Percentiles rank a stretch among this genome's conserved stretches.
Conservation (phyloP, 1,140 invertebrate genomes). For the Meteorus sp. region DNA sequence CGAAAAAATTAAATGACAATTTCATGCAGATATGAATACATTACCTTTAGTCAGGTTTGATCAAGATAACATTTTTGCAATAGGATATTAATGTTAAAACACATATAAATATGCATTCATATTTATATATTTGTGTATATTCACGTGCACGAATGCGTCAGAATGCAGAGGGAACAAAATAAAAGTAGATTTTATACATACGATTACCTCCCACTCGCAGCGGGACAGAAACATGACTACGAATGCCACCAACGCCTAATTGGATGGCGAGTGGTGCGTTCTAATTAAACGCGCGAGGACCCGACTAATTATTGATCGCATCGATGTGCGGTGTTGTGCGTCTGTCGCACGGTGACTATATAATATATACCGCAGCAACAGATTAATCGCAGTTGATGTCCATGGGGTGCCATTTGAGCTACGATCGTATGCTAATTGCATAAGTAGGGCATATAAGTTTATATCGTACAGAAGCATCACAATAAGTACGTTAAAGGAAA, state of each 20-base stretch:
- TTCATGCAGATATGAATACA: too few relatives aligned
- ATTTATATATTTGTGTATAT: too few relatives aligned
- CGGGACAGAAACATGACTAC: background rate
- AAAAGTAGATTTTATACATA: background rate
- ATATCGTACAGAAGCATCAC: too few relatives aligned
- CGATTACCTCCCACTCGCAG: background rate
- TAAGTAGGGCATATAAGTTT: too few relatives aligned
- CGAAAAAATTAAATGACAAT: too few relatives aligned
- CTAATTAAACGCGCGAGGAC: slow-evolving; percentile 46
- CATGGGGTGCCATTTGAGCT: slow-evolving; percentile 11
- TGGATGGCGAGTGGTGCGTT: slow-evolving; percentile 36
- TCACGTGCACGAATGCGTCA: too few relatives aligned
- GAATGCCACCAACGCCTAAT: slow-evolving; percentile 33
- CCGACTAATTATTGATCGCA: slow-evolving; percentile 50
- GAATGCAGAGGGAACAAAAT: background rate
- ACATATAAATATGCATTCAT: too few relatives aligned
- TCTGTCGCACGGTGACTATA: too few relatives aligned
- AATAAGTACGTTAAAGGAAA: too few relatives aligned
- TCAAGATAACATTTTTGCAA: background rate
- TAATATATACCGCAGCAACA: too few relatives aligned
- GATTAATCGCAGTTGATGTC: slow-evolving; percentile 39
- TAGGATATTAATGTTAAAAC: too few relatives aligned
- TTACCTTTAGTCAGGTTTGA: background rate
- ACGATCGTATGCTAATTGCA: slow-evolving; percentile 11
- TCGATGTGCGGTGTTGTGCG: slow-evolving; percentile 30